phyloP scores from a whole-genome alignment of 2,113 vertebrate species.

The Dolichotis patagonum region DNA sequence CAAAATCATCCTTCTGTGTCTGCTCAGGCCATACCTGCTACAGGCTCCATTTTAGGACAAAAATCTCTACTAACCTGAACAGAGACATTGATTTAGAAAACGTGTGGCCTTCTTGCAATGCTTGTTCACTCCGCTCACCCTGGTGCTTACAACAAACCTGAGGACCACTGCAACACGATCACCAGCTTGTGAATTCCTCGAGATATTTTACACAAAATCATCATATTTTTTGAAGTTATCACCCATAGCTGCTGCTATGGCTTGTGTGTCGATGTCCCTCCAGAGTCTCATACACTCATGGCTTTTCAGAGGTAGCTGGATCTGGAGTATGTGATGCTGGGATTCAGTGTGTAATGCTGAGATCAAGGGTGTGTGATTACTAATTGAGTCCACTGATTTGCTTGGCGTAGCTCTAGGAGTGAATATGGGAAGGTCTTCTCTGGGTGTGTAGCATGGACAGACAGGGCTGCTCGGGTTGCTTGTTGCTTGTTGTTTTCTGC shows the following conservation, averaged over 20 bases:
- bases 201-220: slow-evolving; percentile 8
- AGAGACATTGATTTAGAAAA: neutral
- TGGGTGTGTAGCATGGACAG: neutral
- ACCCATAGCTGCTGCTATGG: neutral
- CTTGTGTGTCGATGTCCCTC: neutral
- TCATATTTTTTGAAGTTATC: neutral
- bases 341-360: neutral
- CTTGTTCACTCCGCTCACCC: neutral
- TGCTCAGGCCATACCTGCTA: neutral
- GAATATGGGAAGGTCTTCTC: neutral
- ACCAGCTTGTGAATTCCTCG: neutral
- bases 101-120: neutral
- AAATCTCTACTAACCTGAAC: neutral
- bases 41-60: neutral
- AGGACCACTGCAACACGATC: neutral
- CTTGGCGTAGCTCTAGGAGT: neutral
- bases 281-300: neutral
- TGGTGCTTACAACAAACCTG: neutral
- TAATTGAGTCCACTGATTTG: neutral
- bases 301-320: neutral
- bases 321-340: neutral
- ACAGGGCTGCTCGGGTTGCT: neutral
- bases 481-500: neutral
- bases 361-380: neutral
- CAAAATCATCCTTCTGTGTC: neutral